Evolutionary conservation across 2,113 vertebrate genomes (phyloP).

Genomic region (Amphilophus citrinellus): DNA sequence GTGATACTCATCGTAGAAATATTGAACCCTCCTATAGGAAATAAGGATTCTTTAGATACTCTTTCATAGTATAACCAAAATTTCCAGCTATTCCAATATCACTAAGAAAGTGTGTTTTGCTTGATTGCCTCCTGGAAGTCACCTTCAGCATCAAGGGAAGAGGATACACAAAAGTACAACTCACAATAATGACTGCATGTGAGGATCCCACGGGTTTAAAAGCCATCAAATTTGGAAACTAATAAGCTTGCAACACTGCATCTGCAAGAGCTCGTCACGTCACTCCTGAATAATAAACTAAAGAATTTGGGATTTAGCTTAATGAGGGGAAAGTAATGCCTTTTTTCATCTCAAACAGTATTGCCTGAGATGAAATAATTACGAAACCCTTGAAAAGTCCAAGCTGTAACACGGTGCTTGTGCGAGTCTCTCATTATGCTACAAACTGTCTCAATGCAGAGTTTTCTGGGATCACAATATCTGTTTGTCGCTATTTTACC

Average conservation of each 20-base stretch:
- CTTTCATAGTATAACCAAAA: neutral
- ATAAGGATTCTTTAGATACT: neutral
- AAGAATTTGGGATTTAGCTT: neutral
- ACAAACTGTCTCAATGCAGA: slow-evolving; percentile 18
- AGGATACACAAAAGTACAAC: neutral
- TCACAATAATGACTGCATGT: neutral
- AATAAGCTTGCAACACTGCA: neutral
- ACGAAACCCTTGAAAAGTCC: neutral
- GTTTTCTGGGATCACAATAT: slow-evolving; percentile 23
- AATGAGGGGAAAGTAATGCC: slow-evolving; percentile 7
- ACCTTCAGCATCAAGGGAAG: neutral
- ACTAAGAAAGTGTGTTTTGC: neutral
- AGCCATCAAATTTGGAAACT: neutral
- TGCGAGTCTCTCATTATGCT: slow-evolving; percentile 17
- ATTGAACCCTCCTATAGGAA: neutral
- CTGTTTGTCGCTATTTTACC: slow-evolving; percentile 37
- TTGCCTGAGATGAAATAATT: slow-evolving; percentile 16
- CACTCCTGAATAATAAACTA: neutral
- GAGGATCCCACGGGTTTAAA: too few species aligned
- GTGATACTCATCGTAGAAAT: neutral
- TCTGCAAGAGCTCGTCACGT: neutral
- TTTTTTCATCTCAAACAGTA: neutral
- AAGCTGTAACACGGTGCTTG: slow-evolving; percentile 7
- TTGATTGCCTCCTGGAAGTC: neutral
- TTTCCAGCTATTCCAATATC: neutral